Evolutionary conservation across 2,888 invertebrate species (phyloP), one percentile per base, ranked within the genome.

Genomic region (Drosophila peninsularis): DNA sequence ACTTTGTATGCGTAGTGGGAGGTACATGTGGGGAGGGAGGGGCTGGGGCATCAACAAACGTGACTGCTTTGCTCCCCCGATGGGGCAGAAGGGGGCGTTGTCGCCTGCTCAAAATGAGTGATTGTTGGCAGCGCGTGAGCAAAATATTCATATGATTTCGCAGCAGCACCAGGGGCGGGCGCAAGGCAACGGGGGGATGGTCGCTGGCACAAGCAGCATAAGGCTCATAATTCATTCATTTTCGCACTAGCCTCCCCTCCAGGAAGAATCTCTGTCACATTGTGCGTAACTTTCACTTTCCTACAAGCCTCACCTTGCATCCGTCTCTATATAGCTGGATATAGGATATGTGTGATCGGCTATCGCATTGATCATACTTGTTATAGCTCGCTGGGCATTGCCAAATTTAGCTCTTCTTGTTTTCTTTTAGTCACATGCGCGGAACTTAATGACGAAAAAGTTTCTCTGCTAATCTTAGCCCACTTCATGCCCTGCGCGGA

Each of bases 111-210:
- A 73, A 82, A 86, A 82, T 82, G 88, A 85, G 71, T 85, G 88
- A 85, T 85, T 85, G 88, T 75, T 85, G 84, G 70, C 85, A 80
- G 80, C 80, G 79, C 84, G 85, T 86, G 83, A 83, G 84, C 72
- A 66, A 83, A 83, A 83, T 83, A 84, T 83, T 82, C 84, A 83
- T 80, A 82, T 69, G 80, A 74, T 69, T 71, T 80, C 67, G 61
- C 82, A 74, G 61, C 47, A 42, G 3, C 58, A n/a, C 49, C 10
- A n/a, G 54, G 11, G 9, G n/a, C n/a, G n/a, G n/a, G n/a, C n/a
- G n/a, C 5, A 37, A 7, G 11, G 24, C 13, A 32, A 24, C 24
- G 4, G 24, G 24, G 14, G 34, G 24, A 11, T 5, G 36, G 11
- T 0, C n/a, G 32, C 17, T 24, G 14, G 34, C 14, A 30, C 27